Evolutionary conservation across 2,888 invertebrate species (phyloP), one percentile per base, ranked within the genome.

Genomic region (Polylopha cassiicola): DNA sequence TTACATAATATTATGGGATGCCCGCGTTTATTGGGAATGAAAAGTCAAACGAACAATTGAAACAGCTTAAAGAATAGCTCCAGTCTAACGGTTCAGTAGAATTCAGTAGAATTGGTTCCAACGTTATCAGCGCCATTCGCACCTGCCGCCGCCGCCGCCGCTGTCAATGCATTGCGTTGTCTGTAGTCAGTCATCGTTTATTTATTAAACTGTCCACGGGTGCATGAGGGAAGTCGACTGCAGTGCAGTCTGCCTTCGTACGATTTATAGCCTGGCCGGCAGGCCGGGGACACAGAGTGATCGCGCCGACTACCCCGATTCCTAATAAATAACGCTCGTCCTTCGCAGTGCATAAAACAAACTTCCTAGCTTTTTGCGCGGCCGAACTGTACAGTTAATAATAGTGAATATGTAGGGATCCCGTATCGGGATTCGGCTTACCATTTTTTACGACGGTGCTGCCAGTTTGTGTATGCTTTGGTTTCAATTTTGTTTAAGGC

Each of bases 251-350:
- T 51, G 63, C 56, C 66, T 61, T 51, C 52, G 57, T 47, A 56
- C 59, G 65, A 77, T 78, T 78, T 74, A 76, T 75, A 51, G 62
- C 52, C 53, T 47, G 54, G 61, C 67, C 61, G 57, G 59, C 51
- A 50, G 55, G 49, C 49, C 50, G 53, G 54, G 57, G 61, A 65
- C 65, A 57, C 61, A 58, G 69, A 71, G 58, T 67, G 73, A 74
- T 73, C 70, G 72, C 61, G 70, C 66, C 67, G 65, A 71, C 67
- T 64, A 57, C 52, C 58, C 61, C 62, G 60, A 69, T 73, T 67
- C 63, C 74, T 71, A 72, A 77, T 79, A 76, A 79, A 79, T 77
- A 74, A 74, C 74, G 58, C 55, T 53, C 60, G 66, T 56, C 60
- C 54, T 61, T 64, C 50, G 45, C 52, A 56, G 46, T 47, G 53